A percentile compares a stretch with the other conserved stretches of the same genome.
These are phyloP conservation scores for Lagodon rhomboides DNA, from an alignment of 2,797 vertebrate genomes.

Conservation along the genomic window DNA sequence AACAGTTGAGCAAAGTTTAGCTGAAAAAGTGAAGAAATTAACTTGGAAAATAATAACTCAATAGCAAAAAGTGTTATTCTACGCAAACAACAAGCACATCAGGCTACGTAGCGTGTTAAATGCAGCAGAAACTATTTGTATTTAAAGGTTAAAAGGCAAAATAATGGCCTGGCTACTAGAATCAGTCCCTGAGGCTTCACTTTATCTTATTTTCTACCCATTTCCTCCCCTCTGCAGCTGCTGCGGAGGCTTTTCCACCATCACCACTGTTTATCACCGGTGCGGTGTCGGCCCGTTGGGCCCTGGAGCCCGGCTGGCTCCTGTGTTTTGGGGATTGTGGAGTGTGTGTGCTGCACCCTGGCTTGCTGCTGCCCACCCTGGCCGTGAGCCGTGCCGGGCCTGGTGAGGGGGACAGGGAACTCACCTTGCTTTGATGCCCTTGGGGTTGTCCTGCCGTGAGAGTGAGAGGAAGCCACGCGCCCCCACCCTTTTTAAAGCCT, in stretches of 20 bases:
- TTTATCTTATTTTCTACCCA: slow-evolving; percentile 42
- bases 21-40: not conserved
- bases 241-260: slow-evolving; percentile 12
- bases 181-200: slow-evolving; percentile 30
- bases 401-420: slow-evolving; percentile 72
- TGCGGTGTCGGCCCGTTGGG: slow-evolving; percentile 27
- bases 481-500: slow-evolving; percentile 93
- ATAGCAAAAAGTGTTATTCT: not conserved
- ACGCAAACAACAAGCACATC: not conserved
- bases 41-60: not conserved
- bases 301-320: slow-evolving; percentile 12
- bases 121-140: not conserved
- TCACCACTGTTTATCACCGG: slow-evolving; percentile 42
- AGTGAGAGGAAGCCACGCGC: slow-evolving; percentile 82
- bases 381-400: slow-evolving; percentile 14
- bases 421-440: slow-evolving; percentile 86
- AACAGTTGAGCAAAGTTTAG: not conserved
- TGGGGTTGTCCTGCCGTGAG: slow-evolving; percentile 84
- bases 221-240: slow-evolving; percentile 15
- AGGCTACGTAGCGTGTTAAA: no score
- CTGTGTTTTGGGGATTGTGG: slow-evolving; percentile 27
- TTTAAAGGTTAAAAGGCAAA: not conserved
- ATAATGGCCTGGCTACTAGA: slow-evolving; percentile 15
- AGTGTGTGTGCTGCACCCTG: slow-evolving; percentile 45
- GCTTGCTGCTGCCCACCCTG: slow-evolving; percentile 20